Percentiles rank a stretch among this genome's conserved stretches.
These are phyloP conservation scores for Ptychochromis oligacanthus DNA, from an alignment of 2,113 vertebrate genomes.

Conservation along the genomic window DNA sequence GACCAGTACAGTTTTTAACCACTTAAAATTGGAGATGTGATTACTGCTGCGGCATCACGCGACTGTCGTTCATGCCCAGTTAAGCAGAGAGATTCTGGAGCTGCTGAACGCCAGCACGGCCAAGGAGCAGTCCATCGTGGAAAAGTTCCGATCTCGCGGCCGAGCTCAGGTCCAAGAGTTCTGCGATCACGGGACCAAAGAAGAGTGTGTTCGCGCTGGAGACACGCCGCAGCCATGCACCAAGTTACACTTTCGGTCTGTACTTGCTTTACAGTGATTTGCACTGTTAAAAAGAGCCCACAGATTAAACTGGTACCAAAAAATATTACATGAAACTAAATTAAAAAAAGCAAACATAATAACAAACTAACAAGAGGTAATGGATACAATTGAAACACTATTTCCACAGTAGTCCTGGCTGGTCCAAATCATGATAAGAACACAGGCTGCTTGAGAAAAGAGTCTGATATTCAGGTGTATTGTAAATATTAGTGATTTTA, in stretches of 20 bases:
- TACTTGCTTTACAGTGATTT: background rate
- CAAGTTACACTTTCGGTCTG: slow-evolving; percentile 90
- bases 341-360: background rate
- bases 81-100: slow-evolving; percentile 93
- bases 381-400: background rate
- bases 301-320: background rate
- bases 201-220: slow-evolving; percentile 88
- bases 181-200: slow-evolving; percentile 94
- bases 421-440: background rate
- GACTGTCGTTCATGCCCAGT: slow-evolving; percentile 66
- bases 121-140: slow-evolving; percentile 94
- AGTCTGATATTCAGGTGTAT: background rate
- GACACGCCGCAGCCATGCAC: slow-evolving; percentile 88
- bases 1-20: background rate
- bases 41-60: background rate
- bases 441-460: background rate
- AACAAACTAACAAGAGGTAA: background rate
- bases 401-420: background rate
- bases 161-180: slow-evolving; percentile 95
- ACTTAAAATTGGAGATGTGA: accelerated
- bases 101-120: slow-evolving; percentile 92
- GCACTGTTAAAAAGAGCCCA: background rate
- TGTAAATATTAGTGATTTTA: background rate
- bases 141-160: slow-evolving; percentile 92
- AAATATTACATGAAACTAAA: background rate